Base-by-base conservation (phyloP, 2,797 vertebrate species). In the Sciurus vulgaris region DNA sequence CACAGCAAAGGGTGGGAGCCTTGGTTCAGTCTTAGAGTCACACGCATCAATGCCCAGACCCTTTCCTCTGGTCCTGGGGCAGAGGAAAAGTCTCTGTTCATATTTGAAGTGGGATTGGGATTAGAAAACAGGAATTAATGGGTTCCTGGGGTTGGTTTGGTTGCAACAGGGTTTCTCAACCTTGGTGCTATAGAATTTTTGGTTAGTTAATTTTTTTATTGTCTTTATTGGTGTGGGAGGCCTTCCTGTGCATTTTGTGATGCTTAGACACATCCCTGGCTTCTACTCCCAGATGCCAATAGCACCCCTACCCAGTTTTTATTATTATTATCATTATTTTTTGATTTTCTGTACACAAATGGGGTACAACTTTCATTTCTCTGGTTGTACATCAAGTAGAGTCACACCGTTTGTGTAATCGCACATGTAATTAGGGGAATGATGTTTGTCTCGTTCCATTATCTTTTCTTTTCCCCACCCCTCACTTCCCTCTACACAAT, bases 41-140 rank as follows among this genome's bases (percentile, higher is more conserved):
- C 41, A 28, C 35, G 14, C 18, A 49, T 78, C 22, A 2, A 9
- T 28, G 49, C 18, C 35, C 41, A 86, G 7, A 49, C 24, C 26
- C 38, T 86, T 89, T 51, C 41, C 38, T 65, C 38, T 28, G 51
- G 20, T 28, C 49, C 2, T 15, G 26, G 20, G 28, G 26, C 9
- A 82, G 13, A 15, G 18, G 77, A 7, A 70, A 79, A 83, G 35
- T 51, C 6, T 30, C 17, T 56, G 2, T 24, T 61, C 10, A 2
- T 74, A 10, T 2, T 35, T 14, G 5, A 24, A 1, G 65, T 56
- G 26, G n/a, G 11, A 10, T 5, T 82, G 0, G 30, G 5, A 3
- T 38, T 70, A 2, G 38, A 17, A 30, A 28, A 1, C 0, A 12
- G 56, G 56, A 79, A 28, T 69, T 30, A 33, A 18, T 59, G 67